Evolutionary conservation across 2,797 vertebrate genomes (phyloP), one percentile per base, ranked within the genome.

Genomic region (Pangasius larnaudii): DNA sequence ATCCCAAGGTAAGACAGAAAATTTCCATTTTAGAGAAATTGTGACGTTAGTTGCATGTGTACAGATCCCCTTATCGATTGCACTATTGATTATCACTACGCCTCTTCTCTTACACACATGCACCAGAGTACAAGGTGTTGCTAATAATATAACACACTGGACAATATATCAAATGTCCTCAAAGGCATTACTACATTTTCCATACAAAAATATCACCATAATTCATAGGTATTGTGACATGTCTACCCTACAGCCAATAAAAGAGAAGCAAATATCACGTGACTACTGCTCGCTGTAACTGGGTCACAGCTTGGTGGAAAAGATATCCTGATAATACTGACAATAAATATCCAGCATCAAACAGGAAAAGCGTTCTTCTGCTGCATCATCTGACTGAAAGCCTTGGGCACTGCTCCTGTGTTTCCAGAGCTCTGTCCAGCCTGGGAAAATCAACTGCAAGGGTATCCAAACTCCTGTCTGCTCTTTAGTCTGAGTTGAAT

Each of bases 301-400:
- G 69, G 58, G 33, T 75, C 56, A 86, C 9, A 74, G 46, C 59
- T 84, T 81, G 46, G 81, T 81, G 75, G 46, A 87, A 86, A 85
- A 85, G 75, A 27, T 81, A 86, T 59, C 30, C 63, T 51, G 61
- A 89, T 27, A 67, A 81, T 49, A 77, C 19, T 24, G 24, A 42
- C 65, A 84, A 69, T 88, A 85, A 86, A 85, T 86, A 83, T 71
- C 19, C n/a, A 74, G 59, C 18, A 36, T 71, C 56, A 86, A 36
- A 84, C 87, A 85, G 53, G 19, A 78, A 80, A 77, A 53, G 65
- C 49, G 24, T 63, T 58, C 63, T 86, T 51, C 78, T 79, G 79
- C 58, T 46, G 19, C 80, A 88, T 88, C 30, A 59, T 36, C 5
- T 90, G 86, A 86, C 65, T 86, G 78, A 85, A 86, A 85, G 27